phyloP scores from a whole-genome alignment of 2,113 vertebrate genomes.

The Caracal caracal region DNA sequence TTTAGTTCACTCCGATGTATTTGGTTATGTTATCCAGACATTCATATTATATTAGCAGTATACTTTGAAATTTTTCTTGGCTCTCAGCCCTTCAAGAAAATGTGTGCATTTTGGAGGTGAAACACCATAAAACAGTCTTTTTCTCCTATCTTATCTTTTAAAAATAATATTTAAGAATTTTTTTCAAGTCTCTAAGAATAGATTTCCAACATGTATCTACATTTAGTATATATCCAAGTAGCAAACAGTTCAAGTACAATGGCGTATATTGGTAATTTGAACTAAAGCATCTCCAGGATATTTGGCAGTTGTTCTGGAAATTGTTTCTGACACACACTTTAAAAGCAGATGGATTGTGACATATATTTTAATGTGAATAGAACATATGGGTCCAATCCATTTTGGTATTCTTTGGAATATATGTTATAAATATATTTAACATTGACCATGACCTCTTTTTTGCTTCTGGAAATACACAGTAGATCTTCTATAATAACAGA shows the following conservation, averaged over 20 bases:
- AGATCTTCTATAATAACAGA: neutral
- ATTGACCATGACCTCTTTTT: slow-evolving; percentile 25
- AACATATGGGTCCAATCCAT: slow-evolving; percentile 4
- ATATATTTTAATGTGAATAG: slow-evolving; percentile 34
- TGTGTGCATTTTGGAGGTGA: neutral
- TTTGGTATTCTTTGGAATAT: neutral
- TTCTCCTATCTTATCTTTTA: slow-evolving; percentile 50
- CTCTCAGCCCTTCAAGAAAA: neutral
- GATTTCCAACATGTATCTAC: neutral
- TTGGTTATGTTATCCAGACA: neutral
- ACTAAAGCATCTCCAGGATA: neutral
- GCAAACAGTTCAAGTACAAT: neutral
- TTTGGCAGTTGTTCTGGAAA: slow-evolving; percentile 45
- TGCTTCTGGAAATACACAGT: slow-evolving; percentile 61
- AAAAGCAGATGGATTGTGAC: slow-evolving; percentile 24
- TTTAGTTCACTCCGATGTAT: neutral
- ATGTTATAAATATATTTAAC: slow-evolving; percentile 25
- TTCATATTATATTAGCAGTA: neutral
- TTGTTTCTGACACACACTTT: slow-evolving; percentile 45
- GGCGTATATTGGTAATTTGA: neutral
- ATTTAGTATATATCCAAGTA: slow-evolving; percentile 16
- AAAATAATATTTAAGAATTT: slow-evolving; percentile 35
- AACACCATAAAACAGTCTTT: slow-evolving; percentile 11
- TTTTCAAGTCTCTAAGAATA: neutral
- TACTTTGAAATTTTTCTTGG: slow-evolving; percentile 53